Evolutionary conservation across 2,113 vertebrate species (phyloP).

Genomic region (Herpetotheres cachinnans): DNA sequence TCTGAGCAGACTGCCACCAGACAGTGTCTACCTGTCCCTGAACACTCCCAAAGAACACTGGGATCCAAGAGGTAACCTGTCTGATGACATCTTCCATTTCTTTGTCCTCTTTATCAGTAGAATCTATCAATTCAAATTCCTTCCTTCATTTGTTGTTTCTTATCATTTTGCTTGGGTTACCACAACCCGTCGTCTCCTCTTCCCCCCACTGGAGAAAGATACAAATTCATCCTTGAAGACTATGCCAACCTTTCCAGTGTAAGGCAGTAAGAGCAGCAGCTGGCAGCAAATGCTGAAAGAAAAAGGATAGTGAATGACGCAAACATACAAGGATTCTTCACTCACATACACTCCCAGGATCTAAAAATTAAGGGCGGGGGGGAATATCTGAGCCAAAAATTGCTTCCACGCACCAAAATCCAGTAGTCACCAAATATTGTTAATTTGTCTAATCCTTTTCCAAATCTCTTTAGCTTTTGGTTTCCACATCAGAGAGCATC

Average conservation of each 20-base stretch:
- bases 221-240: neutral
- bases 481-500: neutral
- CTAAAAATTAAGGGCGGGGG: neutral
- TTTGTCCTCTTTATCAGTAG: neutral
- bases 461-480: neutral
- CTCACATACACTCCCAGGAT: neutral
- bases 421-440: neutral
- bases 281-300: neutral
- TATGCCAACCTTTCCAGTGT: neutral
- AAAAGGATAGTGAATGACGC: neutral
- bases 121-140: neutral
- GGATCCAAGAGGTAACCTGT: neutral
- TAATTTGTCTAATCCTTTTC: neutral
- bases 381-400: neutral
- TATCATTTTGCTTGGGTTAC: neutral
- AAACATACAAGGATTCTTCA: neutral
- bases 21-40: neutral
- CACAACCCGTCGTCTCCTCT: neutral
- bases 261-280: neutral
- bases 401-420: neutral
- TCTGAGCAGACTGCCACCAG: neutral
- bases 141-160: neutral
- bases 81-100: neutral
- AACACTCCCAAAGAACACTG: neutral
- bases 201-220: neutral